Percentiles rank a stretch among this genome's conserved stretches.
These are phyloP conservation scores for Phrynosoma platyrhinos DNA, from an alignment of 2,113 vertebrate genomes.

Conservation along the genomic window DNA sequence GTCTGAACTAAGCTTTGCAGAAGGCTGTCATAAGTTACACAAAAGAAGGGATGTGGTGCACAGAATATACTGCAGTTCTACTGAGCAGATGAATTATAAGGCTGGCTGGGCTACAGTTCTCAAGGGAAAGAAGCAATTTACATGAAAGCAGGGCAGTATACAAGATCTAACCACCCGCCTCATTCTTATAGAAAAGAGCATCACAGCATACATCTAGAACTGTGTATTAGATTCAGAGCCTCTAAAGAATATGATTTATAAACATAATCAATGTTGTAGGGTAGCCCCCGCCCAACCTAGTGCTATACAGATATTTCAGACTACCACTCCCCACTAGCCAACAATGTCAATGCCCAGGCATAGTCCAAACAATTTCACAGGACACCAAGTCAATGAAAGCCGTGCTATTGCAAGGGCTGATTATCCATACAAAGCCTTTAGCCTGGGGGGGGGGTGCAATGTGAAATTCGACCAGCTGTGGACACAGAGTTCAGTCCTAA, in stretches of 20 bases:
- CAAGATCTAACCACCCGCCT: too few species aligned
- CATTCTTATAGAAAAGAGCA: neutral
- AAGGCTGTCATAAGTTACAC: neutral
- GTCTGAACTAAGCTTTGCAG: neutral
- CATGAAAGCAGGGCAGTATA: neutral
- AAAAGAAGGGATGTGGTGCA: neutral
- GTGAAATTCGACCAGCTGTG: conserved; percentile 2
- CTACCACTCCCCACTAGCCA: neutral
- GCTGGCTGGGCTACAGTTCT: neutral
- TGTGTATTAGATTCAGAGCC: neutral
- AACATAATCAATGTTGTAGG: neutral
- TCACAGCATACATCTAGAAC: neutral
- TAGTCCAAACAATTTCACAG: neutral
- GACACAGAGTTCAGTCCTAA: conserved; percentile 5
- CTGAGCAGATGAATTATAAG: neutral
- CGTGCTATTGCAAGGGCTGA: neutral
- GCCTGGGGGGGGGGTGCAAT: conserved; percentile 17
- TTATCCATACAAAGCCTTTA: neutral
- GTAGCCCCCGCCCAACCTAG: neutral
- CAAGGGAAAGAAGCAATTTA: neutral
- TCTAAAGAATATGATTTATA: neutral
- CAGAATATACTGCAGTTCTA: neutral
- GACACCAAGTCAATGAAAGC: neutral
- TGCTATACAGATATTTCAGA: neutral
- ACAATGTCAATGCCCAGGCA: neutral